Base-by-base conservation (phyloP, 2,888 invertebrate species). In the Meloe dianella region DNA sequence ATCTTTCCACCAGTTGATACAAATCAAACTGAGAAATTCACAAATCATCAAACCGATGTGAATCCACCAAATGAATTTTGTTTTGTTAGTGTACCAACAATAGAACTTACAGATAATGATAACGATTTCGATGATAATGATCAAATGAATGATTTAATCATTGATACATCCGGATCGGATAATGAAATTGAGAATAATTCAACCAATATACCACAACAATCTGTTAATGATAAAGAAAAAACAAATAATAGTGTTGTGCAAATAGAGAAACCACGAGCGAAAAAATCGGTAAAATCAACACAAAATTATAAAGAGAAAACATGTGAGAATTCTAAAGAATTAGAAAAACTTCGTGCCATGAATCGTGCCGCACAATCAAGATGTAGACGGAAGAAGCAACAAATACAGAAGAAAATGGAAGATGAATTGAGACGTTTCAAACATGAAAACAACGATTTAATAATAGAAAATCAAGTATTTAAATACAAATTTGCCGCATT, bases 1-100 rank as follows among this genome's bases (percentile, higher is more conserved):
- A 89, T 94, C 67, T 91, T 92, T 80, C 91, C 92, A 0, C 85
- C 76, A 20, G 73, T 78, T 47, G 77, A 77, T 57, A 74, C 74
- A 32, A 73, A 68, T 64, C 59, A 65, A 20, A 60, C 69, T 38
- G 66, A 68, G 64, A 63, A 60, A 54, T 51, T n/a, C 47, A 17
- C 35, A 56, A 56, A 66, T 38, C 20, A 57, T 27, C 9, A 20
- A 22, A 1, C 17, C 1, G 58, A 29, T 57, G 63, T 57, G 6
- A 57, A 60, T 41, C 61, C 63, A 9, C 54, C 63, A n/a, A 61
- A 51, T 30, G 66, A 68, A 20, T 66, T 68, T 54, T 68, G 63
- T 61, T 66, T 65, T 27, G 54, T 32, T 62, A 65, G 20, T 35
- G 56, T 65, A 27, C 57, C 59, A 47, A 47, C 67, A 32, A 61